These are phyloP conservation scores for Thalassoma bifasciatum DNA, from an alignment of 2,113 vertebrate genomes.

Conservation along the genomic window DNA sequence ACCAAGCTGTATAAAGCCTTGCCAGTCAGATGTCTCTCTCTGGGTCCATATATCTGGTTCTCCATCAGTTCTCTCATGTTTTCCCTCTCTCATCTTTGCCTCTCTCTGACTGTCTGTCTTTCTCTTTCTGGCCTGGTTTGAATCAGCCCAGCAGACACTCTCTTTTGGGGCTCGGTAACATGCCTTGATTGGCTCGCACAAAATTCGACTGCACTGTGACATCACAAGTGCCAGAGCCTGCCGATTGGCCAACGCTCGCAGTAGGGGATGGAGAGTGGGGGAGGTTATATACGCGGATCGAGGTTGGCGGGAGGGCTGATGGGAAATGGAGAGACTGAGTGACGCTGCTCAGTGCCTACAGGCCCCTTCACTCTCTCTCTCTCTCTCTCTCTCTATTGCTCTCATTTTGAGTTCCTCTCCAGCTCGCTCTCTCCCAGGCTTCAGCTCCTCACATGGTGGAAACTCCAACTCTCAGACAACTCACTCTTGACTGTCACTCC, in stretches of 20 bases:
- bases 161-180: conserved; percentile 76
- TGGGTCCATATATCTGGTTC: not conserved
- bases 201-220: conserved; percentile 83
- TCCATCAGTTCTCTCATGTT: conserved; percentile 36
- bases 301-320: conserved; percentile 72
- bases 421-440: conserved; percentile 48
- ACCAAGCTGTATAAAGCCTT: not conserved
- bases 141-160: conserved; percentile 71
- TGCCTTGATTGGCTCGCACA: conserved; percentile 77
- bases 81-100: conserved; percentile 26
- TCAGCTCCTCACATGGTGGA: conserved; percentile 60
- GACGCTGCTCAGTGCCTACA: conserved; percentile 69
- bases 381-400: conserved; percentile 53
- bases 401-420: conserved; percentile 69
- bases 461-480: conserved; percentile 51
- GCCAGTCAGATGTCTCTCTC: not conserved
- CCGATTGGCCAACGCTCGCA: conserved; percentile 68
- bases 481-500: conserved; percentile 35
- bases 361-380: conserved; percentile 55
- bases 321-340: conserved; percentile 74
- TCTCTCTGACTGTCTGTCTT: conserved; percentile 32
- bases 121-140: conserved; percentile 76
- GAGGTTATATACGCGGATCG: conserved; percentile 60
- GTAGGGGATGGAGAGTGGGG: conserved; percentile 59
- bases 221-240: conserved; percentile 59